These are phyloP conservation scores for Tragelaphus buxtoni DNA, from an alignment of 2,113 vertebrate species.

Conservation along the genomic window DNA sequence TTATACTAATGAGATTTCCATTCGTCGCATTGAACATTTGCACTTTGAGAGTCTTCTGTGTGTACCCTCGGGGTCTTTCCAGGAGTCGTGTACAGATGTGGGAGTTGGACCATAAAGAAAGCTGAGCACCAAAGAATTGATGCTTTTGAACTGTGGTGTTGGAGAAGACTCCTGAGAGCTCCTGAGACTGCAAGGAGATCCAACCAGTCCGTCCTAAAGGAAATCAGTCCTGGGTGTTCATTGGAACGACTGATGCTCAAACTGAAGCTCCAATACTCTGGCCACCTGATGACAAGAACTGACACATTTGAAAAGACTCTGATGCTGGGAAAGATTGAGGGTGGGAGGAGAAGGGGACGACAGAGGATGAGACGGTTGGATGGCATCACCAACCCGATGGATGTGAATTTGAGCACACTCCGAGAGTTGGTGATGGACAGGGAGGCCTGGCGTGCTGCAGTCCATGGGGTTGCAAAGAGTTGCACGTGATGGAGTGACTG, in stretches of 20 bases:
- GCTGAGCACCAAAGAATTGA: neutral
- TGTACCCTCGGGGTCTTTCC: neutral
- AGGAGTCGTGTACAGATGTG: neutral
- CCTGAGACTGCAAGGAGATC: neutral
- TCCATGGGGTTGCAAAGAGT: neutral
- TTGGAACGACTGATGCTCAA: neutral
- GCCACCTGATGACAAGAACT: neutral
- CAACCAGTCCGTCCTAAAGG: neutral
- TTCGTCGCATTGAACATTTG: accelerated
- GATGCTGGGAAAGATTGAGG: neutral
- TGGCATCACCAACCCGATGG: accelerated
- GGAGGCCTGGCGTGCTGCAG: neutral
- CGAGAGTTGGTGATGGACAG: neutral
- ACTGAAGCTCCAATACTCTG: neutral
- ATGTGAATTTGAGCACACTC: accelerated
- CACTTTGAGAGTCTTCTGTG: neutral
- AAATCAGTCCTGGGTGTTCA: neutral
- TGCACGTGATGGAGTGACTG: accelerated
- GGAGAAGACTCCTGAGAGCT: neutral
- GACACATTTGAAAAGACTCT: neutral
- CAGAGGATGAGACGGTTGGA: neutral
- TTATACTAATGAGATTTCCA: neutral
- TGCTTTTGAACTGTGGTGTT: neutral
- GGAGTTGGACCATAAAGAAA: neutral
- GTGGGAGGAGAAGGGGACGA: neutral